Evolutionary conservation across 2,113 vertebrate species (phyloP).

Genomic region (Megaceryle maxima): DNA sequence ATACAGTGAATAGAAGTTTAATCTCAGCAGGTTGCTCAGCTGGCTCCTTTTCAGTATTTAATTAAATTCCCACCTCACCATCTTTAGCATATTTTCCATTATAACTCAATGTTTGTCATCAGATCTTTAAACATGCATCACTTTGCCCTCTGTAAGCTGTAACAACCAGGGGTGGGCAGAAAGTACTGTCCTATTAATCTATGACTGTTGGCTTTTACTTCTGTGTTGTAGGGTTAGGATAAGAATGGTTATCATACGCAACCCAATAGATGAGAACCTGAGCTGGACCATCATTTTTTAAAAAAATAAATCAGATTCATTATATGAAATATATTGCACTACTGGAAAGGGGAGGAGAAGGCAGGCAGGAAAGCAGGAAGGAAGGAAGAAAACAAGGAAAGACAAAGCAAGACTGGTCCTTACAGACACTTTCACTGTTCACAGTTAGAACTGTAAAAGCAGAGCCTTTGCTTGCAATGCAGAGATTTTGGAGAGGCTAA

Average conservation of each 20-base stretch:
- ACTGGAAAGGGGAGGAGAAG: no score
- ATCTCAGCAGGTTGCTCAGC: not conserved
- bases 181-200: not conserved
- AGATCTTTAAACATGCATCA: not conserved
- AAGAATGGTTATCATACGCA: not conserved
- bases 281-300: not conserved
- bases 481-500: not conserved
- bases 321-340: not conserved
- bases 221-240: not conserved
- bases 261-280: not conserved
- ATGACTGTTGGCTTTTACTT: not conserved
- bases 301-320: not conserved
- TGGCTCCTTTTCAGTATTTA: not conserved
- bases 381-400: not conserved
- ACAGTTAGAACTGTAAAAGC: not conserved
- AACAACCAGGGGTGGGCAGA: not conserved
- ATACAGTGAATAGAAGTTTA: rapidly evolving
- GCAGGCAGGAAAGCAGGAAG: not conserved
- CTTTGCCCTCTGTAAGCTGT: not conserved
- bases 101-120: not conserved
- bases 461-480: not conserved
- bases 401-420: not conserved
- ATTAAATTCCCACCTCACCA: not conserved
- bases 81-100: not conserved
- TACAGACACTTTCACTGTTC: not conserved